Evolutionary conservation across 2,888 invertebrate species (phyloP).

Genomic region (Imbricaverruca yamaguchii): DNA sequence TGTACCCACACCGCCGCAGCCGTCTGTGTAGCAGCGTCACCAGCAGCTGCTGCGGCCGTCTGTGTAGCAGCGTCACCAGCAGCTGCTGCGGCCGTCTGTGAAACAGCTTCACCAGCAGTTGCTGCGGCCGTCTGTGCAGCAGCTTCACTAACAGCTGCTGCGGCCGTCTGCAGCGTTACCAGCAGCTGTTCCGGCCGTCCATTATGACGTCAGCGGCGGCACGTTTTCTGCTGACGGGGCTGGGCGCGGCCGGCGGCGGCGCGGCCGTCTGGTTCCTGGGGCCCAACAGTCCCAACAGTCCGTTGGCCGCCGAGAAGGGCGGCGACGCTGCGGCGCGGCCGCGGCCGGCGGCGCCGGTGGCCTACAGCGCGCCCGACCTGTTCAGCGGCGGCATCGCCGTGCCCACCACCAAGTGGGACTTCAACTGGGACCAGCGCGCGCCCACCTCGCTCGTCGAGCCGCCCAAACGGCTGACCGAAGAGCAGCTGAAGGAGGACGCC

Average conservation of each 20-base stretch:
- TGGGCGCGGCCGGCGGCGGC: neutral
- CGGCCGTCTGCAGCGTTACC: no score
- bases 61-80: no score
- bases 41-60: no score
- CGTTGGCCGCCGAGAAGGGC: neutral
- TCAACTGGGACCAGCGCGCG: slow-evolving; percentile 12
- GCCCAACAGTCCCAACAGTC: neutral
- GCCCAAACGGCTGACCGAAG: neutral
- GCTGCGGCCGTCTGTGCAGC: no score
- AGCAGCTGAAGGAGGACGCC: neutral
- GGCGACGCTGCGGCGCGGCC: neutral
- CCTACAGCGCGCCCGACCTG: neutral
- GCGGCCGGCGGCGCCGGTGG: neutral
- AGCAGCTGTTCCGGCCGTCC: no score
- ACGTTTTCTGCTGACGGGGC: neutral
- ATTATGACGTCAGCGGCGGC: neutral
- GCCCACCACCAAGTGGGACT: slow-evolving; percentile 17
- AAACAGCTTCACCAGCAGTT: no score
- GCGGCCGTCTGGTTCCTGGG: neutral
- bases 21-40: no score
- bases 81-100: no score
- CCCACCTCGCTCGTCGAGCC: neutral
- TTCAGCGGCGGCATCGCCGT: neutral
- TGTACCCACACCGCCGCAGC: no score
- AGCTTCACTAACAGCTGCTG: no score